Conservation (phyloP, 2,888 invertebrate genomes). For the Drosophila stalkeri region DNA sequence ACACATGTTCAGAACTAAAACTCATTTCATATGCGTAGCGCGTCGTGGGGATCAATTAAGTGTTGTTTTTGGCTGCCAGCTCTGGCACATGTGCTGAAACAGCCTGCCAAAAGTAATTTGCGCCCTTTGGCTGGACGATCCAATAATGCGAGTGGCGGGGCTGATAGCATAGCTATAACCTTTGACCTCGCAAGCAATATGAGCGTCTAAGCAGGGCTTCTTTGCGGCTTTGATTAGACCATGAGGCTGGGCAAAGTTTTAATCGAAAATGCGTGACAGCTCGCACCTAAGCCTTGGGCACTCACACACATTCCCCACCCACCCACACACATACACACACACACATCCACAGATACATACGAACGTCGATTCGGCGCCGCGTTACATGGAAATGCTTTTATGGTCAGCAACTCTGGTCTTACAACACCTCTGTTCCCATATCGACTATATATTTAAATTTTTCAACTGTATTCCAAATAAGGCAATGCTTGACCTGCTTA, state of each 20-base stretch:
- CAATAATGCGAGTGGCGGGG: slow-evolving; percentile 59
- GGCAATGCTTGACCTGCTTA: background rate
- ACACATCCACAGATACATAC: background rate
- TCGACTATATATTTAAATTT: slow-evolving; percentile 14
- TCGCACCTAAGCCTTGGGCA: slow-evolving; percentile 11
- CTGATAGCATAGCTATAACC: slow-evolving; percentile 27
- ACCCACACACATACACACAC: background rate
- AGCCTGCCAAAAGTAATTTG: slow-evolving; percentile 70
- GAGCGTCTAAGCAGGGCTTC: slow-evolving; percentile 36
- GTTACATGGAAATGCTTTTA: slow-evolving; percentile 36
- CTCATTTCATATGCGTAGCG: slow-evolving; percentile 69
- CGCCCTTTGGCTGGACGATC: slow-evolving; percentile 53
- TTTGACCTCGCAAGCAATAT: slow-evolving; percentile 31
- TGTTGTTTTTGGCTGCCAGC: slow-evolving; percentile 69
- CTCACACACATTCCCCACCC: background rate
- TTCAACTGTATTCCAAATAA: background rate
- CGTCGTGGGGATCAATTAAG: slow-evolving; percentile 79
- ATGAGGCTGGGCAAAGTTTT: slow-evolving; percentile 60
- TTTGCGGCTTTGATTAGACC: slow-evolving; percentile 58
- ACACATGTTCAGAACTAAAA: slow-evolving; percentile 11
- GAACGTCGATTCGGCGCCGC: background rate
- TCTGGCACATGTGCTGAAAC: slow-evolving; percentile 29
- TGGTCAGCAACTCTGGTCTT: background rate
- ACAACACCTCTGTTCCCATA: background rate
- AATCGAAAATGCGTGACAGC: slow-evolving; percentile 74